phyloP scores from a whole-genome alignment of 2,888 invertebrate genomes.

The Spilosoma lubricipeda region DNA sequence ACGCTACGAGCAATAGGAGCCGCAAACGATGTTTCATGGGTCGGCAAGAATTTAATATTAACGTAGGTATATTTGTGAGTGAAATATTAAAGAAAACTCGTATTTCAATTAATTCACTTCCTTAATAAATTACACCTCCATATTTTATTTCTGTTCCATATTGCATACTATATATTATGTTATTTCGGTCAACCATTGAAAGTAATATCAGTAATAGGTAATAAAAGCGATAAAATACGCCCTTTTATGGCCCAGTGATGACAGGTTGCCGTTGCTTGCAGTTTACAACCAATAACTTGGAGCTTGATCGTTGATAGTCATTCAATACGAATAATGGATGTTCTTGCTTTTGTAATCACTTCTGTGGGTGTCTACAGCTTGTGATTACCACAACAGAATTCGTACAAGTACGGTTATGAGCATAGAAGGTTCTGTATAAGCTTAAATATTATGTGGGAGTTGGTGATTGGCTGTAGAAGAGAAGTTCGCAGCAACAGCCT shows the following conservation, averaged over 20 bases:
- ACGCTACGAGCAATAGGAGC: too few species aligned
- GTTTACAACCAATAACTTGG: constrained; percentile 29
- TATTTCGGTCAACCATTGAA: constrained; percentile 33
- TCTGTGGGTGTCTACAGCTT: not conserved
- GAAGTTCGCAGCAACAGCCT: too few species aligned
- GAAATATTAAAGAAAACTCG: not conserved
- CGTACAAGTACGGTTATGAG: not conserved
- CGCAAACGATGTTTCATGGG: too few species aligned
- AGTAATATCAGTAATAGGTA: constrained; percentile 53
- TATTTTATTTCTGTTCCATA: constrained; percentile 2
- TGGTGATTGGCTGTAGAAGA: too few species aligned
- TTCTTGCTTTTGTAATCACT: constrained; percentile 1
- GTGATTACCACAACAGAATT: too few species aligned
- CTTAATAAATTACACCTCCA: constrained; percentile 10
- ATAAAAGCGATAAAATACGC: constrained; percentile 58
- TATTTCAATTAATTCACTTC: constrained; percentile 21
- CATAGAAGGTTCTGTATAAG: not conserved
- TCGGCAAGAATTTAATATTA: too few species aligned
- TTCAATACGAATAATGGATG: constrained; percentile 5
- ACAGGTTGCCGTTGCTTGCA: constrained; percentile 34
- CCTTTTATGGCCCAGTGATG: constrained; percentile 56
- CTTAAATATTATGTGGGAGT: too few species aligned
- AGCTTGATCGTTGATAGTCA: constrained; percentile 21
- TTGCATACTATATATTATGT: constrained; percentile 13
- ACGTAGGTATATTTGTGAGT: not conserved